Conservation (phyloP, 1,140 invertebrate species). For the Eueides isabella region DNA sequence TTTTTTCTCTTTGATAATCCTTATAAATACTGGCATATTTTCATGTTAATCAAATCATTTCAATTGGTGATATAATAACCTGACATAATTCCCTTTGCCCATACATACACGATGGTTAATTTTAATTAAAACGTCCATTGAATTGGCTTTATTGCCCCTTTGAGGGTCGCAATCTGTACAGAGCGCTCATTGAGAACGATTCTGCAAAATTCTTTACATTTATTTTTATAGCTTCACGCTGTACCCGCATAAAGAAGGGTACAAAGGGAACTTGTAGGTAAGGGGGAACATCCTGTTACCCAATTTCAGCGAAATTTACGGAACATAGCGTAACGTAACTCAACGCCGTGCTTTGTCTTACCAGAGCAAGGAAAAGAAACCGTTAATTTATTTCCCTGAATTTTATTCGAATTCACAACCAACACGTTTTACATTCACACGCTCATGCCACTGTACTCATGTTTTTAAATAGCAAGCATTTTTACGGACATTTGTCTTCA, state of each 20-base stretch:
- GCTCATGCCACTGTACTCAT: too few relatives aligned
- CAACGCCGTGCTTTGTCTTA: too few relatives aligned
- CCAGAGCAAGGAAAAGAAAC: too few relatives aligned
- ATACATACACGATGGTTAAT: constrained; percentile 5
- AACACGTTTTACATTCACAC: too few relatives aligned
- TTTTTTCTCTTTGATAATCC: background rate
- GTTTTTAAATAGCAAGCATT: background rate
- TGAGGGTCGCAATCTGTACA: constrained; percentile 18
- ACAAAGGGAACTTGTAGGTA: background rate
- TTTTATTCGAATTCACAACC: too few relatives aligned
- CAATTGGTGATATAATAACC: background rate
- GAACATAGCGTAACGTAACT: too few relatives aligned
- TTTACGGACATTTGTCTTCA: constrained; percentile 36
- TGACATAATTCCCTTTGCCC: background rate
- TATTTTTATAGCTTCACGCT: background rate
- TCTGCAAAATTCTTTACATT: constrained; percentile 30
- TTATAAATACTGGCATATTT: background rate
- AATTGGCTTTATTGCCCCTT: constrained; percentile 11
- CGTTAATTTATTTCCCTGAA: too few relatives aligned
- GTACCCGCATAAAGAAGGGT: background rate
- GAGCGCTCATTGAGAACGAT: constrained; percentile 7
- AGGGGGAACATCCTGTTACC: background rate
- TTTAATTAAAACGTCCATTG: constrained; percentile 23
- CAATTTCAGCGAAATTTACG: background rate
- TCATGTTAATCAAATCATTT: background rate